Evolutionary conservation across 2,888 invertebrate species (phyloP).

Genomic region (Apomyelois bistriatella): DNA sequence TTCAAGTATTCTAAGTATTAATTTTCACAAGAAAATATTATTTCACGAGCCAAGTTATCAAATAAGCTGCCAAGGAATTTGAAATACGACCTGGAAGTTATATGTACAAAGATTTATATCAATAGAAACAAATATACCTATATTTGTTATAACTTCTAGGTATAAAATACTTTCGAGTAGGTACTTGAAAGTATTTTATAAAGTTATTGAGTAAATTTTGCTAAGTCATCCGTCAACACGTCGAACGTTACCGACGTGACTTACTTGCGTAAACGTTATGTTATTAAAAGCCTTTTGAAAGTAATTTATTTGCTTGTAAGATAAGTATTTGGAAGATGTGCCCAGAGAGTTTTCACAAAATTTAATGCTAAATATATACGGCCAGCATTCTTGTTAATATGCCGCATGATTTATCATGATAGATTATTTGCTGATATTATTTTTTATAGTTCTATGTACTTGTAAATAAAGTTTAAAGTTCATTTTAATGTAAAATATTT

Average conservation of each 20-base stretch:
- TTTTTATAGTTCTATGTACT: too few relatives aligned
- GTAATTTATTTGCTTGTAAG: conserved; percentile 4
- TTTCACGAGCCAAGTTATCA: conserved; percentile 4
- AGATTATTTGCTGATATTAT: too few relatives aligned
- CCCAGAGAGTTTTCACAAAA: too few relatives aligned
- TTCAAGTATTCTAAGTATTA: conserved; percentile 13
- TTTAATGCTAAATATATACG: too few relatives aligned
- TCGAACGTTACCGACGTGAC: not conserved
- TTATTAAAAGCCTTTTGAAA: not conserved
- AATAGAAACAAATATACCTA: not conserved
- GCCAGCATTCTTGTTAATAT: too few relatives aligned
- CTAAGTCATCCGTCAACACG: conserved; percentile 1
- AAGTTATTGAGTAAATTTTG: not conserved
- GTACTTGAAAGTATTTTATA: too few relatives aligned
- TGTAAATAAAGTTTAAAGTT: too few relatives aligned
- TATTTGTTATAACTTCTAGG: too few relatives aligned
- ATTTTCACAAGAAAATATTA: not conserved
- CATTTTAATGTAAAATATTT: too few relatives aligned
- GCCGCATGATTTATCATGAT: too few relatives aligned
- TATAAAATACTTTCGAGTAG: too few relatives aligned
- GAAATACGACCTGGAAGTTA: conserved; percentile 2
- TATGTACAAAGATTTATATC: conserved; percentile 3
- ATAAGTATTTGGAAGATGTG: too few relatives aligned
- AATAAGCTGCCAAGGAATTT: conserved; percentile 6
- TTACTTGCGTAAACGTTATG: not conserved